These are phyloP conservation scores for Athalia rosae DNA, from an alignment of 2,888 invertebrate genomes.

Conservation along the genomic window DNA sequence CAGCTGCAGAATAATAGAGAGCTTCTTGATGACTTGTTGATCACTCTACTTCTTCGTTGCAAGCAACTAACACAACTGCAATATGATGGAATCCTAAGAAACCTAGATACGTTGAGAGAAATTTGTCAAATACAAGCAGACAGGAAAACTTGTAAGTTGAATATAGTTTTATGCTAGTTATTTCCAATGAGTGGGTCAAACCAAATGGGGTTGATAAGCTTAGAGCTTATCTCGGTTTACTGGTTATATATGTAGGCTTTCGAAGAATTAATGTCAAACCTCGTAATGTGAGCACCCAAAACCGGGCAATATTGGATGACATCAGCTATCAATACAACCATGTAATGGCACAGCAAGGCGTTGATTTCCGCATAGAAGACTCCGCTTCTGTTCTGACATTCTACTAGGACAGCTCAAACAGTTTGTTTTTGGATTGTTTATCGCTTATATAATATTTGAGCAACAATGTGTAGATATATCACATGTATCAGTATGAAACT, in stretches of 20 bases:
- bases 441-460: neutral
- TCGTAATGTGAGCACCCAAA: slow-evolving; percentile 65
- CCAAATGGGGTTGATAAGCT: neutral
- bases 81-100: slow-evolving; percentile 74
- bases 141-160: slow-evolving; percentile 64
- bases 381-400: slow-evolving; percentile 62
- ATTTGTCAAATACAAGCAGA: slow-evolving; percentile 69
- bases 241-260: slow-evolving; percentile 56
- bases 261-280: slow-evolving; percentile 69
- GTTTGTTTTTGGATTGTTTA: neutral
- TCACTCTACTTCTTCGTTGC: slow-evolving; percentile 71
- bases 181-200: neutral
- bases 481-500: neutral
- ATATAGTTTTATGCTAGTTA: neutral
- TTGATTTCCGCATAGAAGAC: slow-evolving; percentile 71
- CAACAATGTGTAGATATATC: neutral
- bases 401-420: slow-evolving; percentile 50
- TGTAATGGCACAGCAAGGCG: slow-evolving; percentile 66
- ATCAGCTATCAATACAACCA: slow-evolving; percentile 66
- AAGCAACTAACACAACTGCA: slow-evolving; percentile 71
- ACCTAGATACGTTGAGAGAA: slow-evolving; percentile 71
- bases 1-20: slow-evolving; percentile 74
- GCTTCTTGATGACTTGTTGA: slow-evolving; percentile 72
- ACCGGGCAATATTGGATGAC: slow-evolving; percentile 65
- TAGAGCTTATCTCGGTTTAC: neutral